Evolutionary conservation across 2,888 invertebrate species (phyloP).

Genomic region (Hirtodrosophila confusa): DNA sequence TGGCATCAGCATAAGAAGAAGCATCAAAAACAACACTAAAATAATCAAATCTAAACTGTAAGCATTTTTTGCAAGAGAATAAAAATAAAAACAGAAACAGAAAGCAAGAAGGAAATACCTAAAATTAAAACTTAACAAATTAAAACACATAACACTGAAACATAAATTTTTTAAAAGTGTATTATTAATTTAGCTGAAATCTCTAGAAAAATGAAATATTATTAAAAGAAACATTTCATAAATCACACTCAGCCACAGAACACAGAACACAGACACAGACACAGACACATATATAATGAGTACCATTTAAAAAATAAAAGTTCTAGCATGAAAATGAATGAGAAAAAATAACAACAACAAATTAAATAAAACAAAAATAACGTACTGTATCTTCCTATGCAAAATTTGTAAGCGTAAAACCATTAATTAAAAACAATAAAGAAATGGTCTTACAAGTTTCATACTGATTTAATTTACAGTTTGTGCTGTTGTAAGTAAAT

Average conservation of each 20-base stretch:
- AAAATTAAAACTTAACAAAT: constrained; percentile 27
- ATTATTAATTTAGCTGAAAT: constrained; percentile 75
- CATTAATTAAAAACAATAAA: constrained; percentile 23
- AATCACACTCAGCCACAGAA: constrained; percentile 21
- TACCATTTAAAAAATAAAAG: constrained; percentile 16
- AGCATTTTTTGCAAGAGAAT: constrained; percentile 71
- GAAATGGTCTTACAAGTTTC: constrained; percentile 34
- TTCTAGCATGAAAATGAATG: neutral
- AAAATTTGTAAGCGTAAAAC: constrained; percentile 57
- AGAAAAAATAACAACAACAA: constrained; percentile 12
- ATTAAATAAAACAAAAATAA: constrained; percentile 8
- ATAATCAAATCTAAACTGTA: constrained; percentile 61
- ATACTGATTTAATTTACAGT: constrained; percentile 46
- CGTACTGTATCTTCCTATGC: constrained; percentile 69
- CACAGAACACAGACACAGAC: constrained; percentile 19
- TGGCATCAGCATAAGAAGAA: constrained; percentile 40
- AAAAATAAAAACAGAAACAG: constrained; percentile 2
- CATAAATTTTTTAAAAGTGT: constrained; percentile 69
- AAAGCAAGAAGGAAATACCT: neutral
- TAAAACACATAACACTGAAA: constrained; percentile 38
- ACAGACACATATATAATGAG: constrained; percentile 16
- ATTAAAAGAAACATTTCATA: constrained; percentile 51
- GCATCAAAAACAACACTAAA: constrained; percentile 50
- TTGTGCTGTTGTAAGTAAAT: constrained; percentile 49
- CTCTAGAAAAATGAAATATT: constrained; percentile 65